Base-by-base conservation (phyloP, 2,113 vertebrate species). In the Canis aureus region DNA sequence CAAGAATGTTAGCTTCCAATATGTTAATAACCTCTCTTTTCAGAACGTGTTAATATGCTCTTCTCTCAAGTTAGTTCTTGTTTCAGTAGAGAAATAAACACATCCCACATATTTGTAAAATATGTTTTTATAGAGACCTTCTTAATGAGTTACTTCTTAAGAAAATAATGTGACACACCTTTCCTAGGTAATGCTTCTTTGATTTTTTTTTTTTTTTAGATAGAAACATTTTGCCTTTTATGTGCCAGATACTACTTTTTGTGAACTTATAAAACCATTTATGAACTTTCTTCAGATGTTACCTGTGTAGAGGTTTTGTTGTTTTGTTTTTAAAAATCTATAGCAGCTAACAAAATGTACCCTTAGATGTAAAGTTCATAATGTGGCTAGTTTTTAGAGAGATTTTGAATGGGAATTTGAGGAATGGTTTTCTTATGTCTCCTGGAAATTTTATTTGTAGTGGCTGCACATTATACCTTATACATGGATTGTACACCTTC, bases 61-160 rank as follows among this genome's bases (percentile, higher is more conserved):
- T 71, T 89, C 91, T 93, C 73, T 97, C 94, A 97, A 94, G 97
- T 98, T 96, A 93, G 57, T 90, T 96, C 83, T 93, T 95, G 89
- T 97, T 96, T 95, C 59, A 90, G 43, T 81, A 94, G 86, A 91
- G 94, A 97, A 95, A 83, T 57, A 97, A 94, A 98, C 51, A 95
- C 96, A 92, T 96, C 90, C 96, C 95, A 98, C 95, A 51, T 83
- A 84, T 89, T 94, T 96, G 32, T 93, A 95, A 97, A 98, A 82
- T 95, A 69, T 35, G 73, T 96, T 95, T 96, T 96, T 91, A 85
- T 89, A 82, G 95, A 80, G 23, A 73, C 71, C 15, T 94, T 97
- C 43, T 95, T 95, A 97, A 91, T 95, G 86, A 92, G 74, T 95
- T 90, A 66, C 67, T 93, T 97, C 96, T 96, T 73, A 95, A 95